Base-by-base conservation (phyloP, 2,888 invertebrate species). In the Trichogramma dendrolimi region DNA sequence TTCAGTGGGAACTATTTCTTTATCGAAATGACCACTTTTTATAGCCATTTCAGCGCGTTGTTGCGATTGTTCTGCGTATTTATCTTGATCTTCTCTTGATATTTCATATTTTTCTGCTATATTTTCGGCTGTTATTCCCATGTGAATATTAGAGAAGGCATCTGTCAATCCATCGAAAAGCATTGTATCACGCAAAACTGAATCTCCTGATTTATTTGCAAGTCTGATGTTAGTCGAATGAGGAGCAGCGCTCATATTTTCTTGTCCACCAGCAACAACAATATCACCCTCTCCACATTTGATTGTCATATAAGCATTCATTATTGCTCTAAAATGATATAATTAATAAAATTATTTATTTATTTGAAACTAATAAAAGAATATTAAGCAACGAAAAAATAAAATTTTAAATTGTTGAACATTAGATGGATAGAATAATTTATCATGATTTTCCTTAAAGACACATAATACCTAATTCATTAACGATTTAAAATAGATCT, bases 111-210 rank as follows among this genome's bases (percentile, higher is more conserved):
- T 79, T 69, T 85, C 84, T 0, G 88, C 90, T 49, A 93, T 80
- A 79, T 91, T 89, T 80, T 93, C 92, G 64, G 90, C 91, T 66
- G 92, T 92, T 41, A 87, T 80, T 57, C 92, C 92, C 92, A 93
- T 93, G 72, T 89, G 90, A 61, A 87, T 84, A 62, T 85, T 81
- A 68, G 84, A 73, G 74, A 91, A 89, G 6, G 89, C 87, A 81
- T 92, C 92, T 1, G 85, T 89, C 7, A 93, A 82, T 1, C 89
- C 90, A 80, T 91, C 91, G 44, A 72, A 67, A 1, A 90, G 58
- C 82, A 92, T 81, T 0, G 87, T 84, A 73, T 93, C 92, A 4
- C 81, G 71, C 68, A 92, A 72, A 40, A 80, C 79, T 5, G 81
- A 79, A 68, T 86, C 78, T 4, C 92, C 92, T 80, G 90, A 81